Conservation (phyloP, 1,140 invertebrate genomes). For the Hesperophylax magnus region DNA sequence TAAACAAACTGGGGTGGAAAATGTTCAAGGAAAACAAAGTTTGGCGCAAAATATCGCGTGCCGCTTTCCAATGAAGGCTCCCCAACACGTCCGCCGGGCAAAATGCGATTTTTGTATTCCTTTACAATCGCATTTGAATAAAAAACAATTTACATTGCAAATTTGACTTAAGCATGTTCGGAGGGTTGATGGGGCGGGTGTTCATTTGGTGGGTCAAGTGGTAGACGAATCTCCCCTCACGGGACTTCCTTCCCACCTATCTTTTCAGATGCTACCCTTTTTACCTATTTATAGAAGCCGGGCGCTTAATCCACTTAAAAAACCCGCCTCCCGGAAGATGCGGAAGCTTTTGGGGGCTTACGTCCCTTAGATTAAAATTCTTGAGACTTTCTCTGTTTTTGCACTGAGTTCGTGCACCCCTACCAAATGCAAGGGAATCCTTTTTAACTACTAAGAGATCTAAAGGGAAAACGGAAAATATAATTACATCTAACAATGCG, state of each 20-base stretch:
- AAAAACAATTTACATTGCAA: constrained; percentile 59
- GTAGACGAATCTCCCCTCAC: not conserved
- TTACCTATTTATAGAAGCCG: constrained; percentile 29
- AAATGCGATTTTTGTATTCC: constrained; percentile 53
- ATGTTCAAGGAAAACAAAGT: constrained; percentile 24
- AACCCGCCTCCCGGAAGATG: constrained; percentile 46
- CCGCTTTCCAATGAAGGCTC: constrained; percentile 39
- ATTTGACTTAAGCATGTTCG: constrained; percentile 54
- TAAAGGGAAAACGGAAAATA: constrained; percentile 5
- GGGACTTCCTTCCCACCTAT: constrained; percentile 4
- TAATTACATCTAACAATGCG: constrained; percentile 6
- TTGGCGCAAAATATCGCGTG: constrained; percentile 21
- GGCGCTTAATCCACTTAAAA: constrained; percentile 57
- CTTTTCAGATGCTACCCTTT: constrained; percentile 23
- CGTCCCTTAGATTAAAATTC: not conserved
- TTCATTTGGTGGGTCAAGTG: constrained; percentile 48
- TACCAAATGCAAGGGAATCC: constrained; percentile 26
- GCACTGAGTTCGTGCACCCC: not conserved
- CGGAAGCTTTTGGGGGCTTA: constrained; percentile 42
- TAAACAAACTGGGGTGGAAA: constrained; percentile 16
- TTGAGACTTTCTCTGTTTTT: constrained; percentile 1
- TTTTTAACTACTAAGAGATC: not conserved
- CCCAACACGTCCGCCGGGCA: constrained; percentile 23
- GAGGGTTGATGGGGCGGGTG: constrained; percentile 33
- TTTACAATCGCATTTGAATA: constrained; percentile 58